These are phyloP conservation scores for Rhizoglyphus robini DNA, from an alignment of 1,140 invertebrate genomes.

Conservation along the genomic window DNA sequence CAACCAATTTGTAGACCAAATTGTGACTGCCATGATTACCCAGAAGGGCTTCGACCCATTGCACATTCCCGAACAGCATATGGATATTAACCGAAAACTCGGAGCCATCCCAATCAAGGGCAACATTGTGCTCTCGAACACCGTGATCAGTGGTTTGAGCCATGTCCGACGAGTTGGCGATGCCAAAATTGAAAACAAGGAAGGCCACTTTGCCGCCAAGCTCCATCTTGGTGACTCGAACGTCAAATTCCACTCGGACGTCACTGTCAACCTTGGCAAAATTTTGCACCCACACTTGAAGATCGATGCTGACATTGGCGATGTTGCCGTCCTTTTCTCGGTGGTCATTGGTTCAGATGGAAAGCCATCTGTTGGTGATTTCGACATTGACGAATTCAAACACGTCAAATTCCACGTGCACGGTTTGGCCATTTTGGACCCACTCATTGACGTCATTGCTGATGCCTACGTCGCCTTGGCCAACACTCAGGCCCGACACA, in stretches of 20 bases:
- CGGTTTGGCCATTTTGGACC: constrained; percentile 4
- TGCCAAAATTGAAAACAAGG: background rate
- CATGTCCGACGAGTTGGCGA: background rate
- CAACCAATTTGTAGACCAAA: constrained; percentile 14
- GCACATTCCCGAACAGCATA: background rate
- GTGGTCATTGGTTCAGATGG: background rate
- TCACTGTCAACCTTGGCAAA: background rate
- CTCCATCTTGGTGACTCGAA: background rate
- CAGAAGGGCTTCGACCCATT: constrained; percentile 12
- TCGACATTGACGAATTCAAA: constrained; percentile 17
- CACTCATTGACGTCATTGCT: background rate
- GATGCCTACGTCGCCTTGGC: background rate
- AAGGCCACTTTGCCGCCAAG: background rate
- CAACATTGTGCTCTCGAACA: background rate
- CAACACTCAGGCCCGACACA: constrained; percentile 6
- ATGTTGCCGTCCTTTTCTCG: background rate
- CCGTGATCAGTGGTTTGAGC: background rate
- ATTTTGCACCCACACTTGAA: background rate
- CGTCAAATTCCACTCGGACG: background rate
- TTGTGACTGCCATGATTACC: constrained; percentile 1
- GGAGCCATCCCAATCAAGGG: background rate
- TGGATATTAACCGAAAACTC: background rate
- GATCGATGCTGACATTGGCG: constrained; percentile 12
- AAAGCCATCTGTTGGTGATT: background rate
- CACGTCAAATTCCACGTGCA: constrained; percentile 9